Percentiles rank a stretch among this genome's conserved stretches.
These are phyloP conservation scores for Burhinus oedicnemus DNA, from an alignment of 2,113 vertebrate genomes.

Conservation along the genomic window DNA sequence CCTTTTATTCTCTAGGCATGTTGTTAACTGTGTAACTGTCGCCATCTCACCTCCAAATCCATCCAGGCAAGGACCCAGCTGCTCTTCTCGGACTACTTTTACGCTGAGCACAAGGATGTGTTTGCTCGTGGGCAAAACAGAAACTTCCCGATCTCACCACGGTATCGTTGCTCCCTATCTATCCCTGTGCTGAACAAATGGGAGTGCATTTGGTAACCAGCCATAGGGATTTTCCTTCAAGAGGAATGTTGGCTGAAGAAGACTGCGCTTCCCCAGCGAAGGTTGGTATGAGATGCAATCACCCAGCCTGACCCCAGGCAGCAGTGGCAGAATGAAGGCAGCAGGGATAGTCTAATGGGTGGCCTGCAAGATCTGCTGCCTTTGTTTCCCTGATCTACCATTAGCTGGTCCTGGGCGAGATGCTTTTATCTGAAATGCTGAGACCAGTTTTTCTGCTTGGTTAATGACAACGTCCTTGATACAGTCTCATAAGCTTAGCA, in stretches of 20 bases:
- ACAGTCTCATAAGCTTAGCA: background rate
- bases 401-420: background rate
- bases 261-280: background rate
- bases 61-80: background rate
- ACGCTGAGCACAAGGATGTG: background rate
- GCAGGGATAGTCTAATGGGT: background rate
- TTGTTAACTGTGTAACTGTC: background rate
- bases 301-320: background rate
- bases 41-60: background rate
- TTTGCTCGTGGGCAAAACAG: background rate
- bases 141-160: conserved; percentile 27
- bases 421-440: background rate
- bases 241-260: background rate
- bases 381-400: background rate
- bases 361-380: background rate
- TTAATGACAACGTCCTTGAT: background rate
- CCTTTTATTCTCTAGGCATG: background rate
- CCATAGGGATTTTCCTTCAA: background rate
- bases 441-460: background rate
- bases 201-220: background rate
- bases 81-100: background rate
- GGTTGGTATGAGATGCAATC: background rate
- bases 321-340: background rate
- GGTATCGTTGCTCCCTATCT: background rate
- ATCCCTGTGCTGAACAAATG: background rate